Base-by-base conservation (phyloP, 2,888 invertebrate genomes). In the Thymelicus acteon region DNA sequence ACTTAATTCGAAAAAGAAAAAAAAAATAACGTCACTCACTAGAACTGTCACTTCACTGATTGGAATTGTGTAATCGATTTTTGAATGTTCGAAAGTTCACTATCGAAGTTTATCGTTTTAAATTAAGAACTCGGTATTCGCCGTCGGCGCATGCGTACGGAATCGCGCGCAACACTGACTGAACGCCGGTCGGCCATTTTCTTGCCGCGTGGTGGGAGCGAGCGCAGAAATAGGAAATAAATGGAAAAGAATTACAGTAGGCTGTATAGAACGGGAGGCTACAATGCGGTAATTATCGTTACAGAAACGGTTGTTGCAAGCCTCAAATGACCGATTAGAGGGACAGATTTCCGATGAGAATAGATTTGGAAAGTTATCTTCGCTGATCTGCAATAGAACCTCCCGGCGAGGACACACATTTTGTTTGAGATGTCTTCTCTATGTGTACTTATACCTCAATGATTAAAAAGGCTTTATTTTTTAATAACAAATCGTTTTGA, bases 81-180 rank as follows among this genome's bases (percentile, higher is more conserved):
- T 79, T 75, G 75, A 73, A 77, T 77, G 71, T 77, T 78, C 73
- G 73, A 76, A 72, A 72, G 72, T 72, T 70, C 48, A 64, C 58
- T 70, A 63, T 77, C 81, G 84, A 72, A 73, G 74, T 76, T 77
- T 77, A 77, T 75, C 75, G 74, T 80, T 80, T 81, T 77, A 72
- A 75, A 74, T 70, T 74, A 31, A 65, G 76, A 74, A 49, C 75
- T 74, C 76, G 70, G 75, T 40, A 74, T 74, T 74, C 73, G 81
- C 80, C 76, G 78, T 87, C 86, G 85, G 92, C 89, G 92, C 88
- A 72, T 81, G 84, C 90, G 88, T 80, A 78, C 81, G 78, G 77
- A 79, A 81, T 82, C 88, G 86, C 87, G 87, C 90, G 85, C 87
- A 83, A 80, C 86, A 91, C 91, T 92, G 89, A 84, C 84, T 84